Conservation (phyloP, 1,140 invertebrate species). For the Drosophila kohkoa region DNA sequence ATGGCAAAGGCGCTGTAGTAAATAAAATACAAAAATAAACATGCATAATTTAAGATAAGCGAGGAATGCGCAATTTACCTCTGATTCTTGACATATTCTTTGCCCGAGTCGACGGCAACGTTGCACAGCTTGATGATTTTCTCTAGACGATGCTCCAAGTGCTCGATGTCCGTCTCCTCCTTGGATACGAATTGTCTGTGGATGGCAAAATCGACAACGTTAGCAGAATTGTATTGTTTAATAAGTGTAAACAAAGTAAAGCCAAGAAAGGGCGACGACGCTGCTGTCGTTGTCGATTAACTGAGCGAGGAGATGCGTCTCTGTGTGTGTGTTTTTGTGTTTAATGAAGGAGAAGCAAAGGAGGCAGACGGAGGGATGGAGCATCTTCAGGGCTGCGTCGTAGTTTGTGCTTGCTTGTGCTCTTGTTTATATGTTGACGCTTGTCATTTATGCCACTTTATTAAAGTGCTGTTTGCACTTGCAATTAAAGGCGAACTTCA, state of each 20-base stretch:
- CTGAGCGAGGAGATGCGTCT: conserved; percentile 4
- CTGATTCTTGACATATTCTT: conserved; percentile 94
- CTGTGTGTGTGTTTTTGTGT: too few species aligned
- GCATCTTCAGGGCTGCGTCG: conserved; percentile 18
- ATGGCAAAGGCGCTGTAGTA: conserved; percentile 90
- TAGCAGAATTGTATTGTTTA: conserved; percentile 53
- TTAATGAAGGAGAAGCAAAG: not conserved
- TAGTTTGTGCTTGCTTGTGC: conserved; percentile 20
- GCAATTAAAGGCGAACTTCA: conserved; percentile 53
- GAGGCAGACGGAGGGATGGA: not conserved
- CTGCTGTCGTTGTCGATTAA: conserved; percentile 49
- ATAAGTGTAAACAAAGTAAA: conserved; percentile 62
- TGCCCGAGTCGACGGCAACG: conserved; percentile 94
- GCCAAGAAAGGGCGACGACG: conserved; percentile 16
- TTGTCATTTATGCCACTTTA: conserved; percentile 72
- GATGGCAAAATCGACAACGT: conserved; percentile 52
- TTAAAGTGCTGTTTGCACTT: conserved; percentile 58
- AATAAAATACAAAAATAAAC: conserved; percentile 39
- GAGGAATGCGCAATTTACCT: conserved; percentile 86
- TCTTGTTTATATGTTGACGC: conserved; percentile 67
- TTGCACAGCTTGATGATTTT: conserved; percentile 95
- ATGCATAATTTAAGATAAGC: conserved; percentile 38
- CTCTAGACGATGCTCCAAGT: conserved; percentile 94
- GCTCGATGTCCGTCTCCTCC: conserved; percentile 93
- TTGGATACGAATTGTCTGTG: conserved; percentile 92